Evolutionary conservation across 2,113 vertebrate genomes (phyloP).

Genomic region (Mobula birostris): DNA sequence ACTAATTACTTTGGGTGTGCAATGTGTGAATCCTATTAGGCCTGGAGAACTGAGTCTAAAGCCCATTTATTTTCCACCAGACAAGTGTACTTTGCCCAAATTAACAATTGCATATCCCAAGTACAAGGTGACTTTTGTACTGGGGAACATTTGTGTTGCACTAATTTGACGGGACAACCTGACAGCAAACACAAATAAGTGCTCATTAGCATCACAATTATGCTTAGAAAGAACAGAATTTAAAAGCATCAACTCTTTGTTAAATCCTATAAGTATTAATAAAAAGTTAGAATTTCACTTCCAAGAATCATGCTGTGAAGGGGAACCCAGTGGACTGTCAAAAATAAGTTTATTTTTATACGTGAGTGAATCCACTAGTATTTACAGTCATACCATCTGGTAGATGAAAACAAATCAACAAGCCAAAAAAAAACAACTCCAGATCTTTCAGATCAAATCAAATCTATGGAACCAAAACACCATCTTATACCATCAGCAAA

Average conservation of each 20-base stretch:
- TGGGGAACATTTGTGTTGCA: background rate
- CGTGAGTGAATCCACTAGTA: background rate
- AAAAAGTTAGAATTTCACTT: background rate
- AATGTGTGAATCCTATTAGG: background rate
- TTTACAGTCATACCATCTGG: background rate
- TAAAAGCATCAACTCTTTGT: background rate
- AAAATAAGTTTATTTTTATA: background rate
- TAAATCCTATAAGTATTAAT: background rate
- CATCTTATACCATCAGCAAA: background rate
- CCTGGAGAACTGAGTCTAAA: background rate
- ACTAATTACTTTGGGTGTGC: background rate
- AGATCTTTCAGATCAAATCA: background rate
- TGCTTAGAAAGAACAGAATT: background rate
- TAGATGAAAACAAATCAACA: background rate
- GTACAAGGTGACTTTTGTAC: background rate
- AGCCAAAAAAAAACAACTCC: background rate
- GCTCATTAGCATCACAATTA: background rate
- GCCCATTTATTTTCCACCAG: background rate
- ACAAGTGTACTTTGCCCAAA: background rate
- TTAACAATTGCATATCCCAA: background rate
- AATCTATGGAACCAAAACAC: background rate
- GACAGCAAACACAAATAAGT: background rate
- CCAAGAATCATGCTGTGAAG: background rate
- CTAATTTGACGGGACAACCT: background rate
- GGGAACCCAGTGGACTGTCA: background rate